Evolutionary conservation across 2,797 vertebrate genomes (phyloP).

Genomic region (Apogon hyalosoma): DNA sequence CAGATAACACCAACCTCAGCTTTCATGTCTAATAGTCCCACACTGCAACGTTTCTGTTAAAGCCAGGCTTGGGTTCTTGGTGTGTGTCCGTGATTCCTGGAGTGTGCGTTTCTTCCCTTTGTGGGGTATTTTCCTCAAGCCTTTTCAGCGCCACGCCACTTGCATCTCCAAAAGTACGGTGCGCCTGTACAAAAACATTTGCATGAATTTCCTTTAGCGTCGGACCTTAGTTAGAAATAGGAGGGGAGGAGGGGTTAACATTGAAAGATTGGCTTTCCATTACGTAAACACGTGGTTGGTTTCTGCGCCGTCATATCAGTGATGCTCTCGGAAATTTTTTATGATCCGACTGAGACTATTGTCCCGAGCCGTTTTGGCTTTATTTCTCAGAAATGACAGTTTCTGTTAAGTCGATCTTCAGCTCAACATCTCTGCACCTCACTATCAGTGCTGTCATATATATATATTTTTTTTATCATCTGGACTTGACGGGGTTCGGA

Average conservation of each 20-base stretch:
- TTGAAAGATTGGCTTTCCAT: constrained; percentile 90
- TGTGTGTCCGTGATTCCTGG: constrained; percentile 54
- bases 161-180: constrained; percentile 82
- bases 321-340: constrained; percentile 70
- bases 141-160: constrained; percentile 73
- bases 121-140: constrained; percentile 53
- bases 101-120: constrained; percentile 61
- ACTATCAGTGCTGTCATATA: not conserved
- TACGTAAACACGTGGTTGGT: constrained; percentile 92
- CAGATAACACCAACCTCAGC: constrained; percentile 81
- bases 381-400: constrained; percentile 30
- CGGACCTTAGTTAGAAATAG: constrained; percentile 76
- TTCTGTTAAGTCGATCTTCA: not conserved
- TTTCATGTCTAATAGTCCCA: constrained; percentile 75
- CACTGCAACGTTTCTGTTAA: constrained; percentile 81
- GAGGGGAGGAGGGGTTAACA: constrained; percentile 88
- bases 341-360: constrained; percentile 56
- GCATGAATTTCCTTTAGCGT: constrained; percentile 82
- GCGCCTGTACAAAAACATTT: constrained; percentile 84
- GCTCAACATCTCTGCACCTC: constrained; percentile 3
- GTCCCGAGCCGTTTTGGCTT: constrained; percentile 41
- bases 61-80: constrained; percentile 65
- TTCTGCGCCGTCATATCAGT: constrained; percentile 82
- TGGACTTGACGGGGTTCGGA: not conserved
- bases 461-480: not conserved